Evolutionary conservation across 1,140 invertebrate species (phyloP), one percentile per base, ranked within the genome.

Genomic region (Drosophila auraria): DNA sequence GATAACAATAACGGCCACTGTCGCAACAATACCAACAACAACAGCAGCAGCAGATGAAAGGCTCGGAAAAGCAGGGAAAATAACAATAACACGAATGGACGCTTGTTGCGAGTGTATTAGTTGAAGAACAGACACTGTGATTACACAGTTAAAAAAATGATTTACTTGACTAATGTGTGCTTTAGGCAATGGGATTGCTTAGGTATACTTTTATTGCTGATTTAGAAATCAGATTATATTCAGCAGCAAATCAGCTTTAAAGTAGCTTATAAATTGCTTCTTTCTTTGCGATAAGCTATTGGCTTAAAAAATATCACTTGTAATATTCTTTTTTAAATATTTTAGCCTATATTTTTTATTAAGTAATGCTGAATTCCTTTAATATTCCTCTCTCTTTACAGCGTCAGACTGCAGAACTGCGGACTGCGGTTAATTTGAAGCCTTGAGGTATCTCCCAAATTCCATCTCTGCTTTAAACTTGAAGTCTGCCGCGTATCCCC

Each of bases 31-130:
- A 68, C 68, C 79, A 82, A 71, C 70, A 82, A 75, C 20, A 64
- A 56, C 74, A 66, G 53, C 49, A 84, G 17, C n/a, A 23, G 12
- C 42, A 75, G 59, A 45, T 49, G 40, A 49, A 63, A 64, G 45
- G 38, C 74, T 47, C 20, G 54, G 36, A 57, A 68, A 69, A 53
- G 33, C 63, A 36, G 68, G 33, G 33, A 56, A 71, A 59, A 73
- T 71, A 73, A 71, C 51, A 73, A 77, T 60, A 77, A 77, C 30
- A 44, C 56, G 38, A 47, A 57, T 69, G 69, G 50, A 65, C 36
- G 70, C 63, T 72, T 71, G 62, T 65, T 71, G 79, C 33, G 47
- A 72, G 70, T 83, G 66, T 83, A 83, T 87, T 87, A 79, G 78
- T 77, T 60, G 42, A 84, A 50, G 49, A 47, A 64, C 81, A 60